Conservation (phyloP, 2,888 invertebrate species). For the Andricus quercusramuli region DNA sequence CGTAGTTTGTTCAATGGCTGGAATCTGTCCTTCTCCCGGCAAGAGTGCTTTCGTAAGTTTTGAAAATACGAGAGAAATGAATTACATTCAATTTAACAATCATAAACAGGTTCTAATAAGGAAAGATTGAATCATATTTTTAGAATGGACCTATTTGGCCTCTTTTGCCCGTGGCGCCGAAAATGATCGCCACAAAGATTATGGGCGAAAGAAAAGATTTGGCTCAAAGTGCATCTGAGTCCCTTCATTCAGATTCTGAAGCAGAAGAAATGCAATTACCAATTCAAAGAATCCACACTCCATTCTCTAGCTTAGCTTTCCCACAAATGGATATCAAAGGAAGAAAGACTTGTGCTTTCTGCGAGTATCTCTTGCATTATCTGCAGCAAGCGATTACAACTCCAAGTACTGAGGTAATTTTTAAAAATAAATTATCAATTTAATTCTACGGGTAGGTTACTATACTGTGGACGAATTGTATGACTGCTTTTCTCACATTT, state of each 20-base stretch:
- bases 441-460: background rate
- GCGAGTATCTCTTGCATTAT: constrained; percentile 90
- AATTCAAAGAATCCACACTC: constrained; percentile 78
- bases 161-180: constrained; percentile 79
- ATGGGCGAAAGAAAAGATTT: constrained; percentile 57
- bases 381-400: constrained; percentile 87
- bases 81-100: background rate
- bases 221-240: constrained; percentile 48
- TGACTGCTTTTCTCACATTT: too few relatives aligned
- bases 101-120: background rate
- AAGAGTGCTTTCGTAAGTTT: constrained; percentile 66
- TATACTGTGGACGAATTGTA: background rate
- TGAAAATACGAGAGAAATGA: constrained; percentile 5
- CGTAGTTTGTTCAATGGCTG: constrained; percentile 85
- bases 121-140: constrained; percentile 39
- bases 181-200: constrained; percentile 62
- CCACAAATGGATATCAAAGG: constrained; percentile 73
- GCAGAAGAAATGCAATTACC: constrained; percentile 78
- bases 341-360: constrained; percentile 86
- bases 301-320: constrained; percentile 54
- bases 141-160: constrained; percentile 81
- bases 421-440: background rate
- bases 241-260: constrained; percentile 57
- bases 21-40: constrained; percentile 82
- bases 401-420: constrained; percentile 83